These are phyloP conservation scores for Ecliptopera silaceata DNA, from an alignment of 2,888 invertebrate genomes.

Conservation along the genomic window DNA sequence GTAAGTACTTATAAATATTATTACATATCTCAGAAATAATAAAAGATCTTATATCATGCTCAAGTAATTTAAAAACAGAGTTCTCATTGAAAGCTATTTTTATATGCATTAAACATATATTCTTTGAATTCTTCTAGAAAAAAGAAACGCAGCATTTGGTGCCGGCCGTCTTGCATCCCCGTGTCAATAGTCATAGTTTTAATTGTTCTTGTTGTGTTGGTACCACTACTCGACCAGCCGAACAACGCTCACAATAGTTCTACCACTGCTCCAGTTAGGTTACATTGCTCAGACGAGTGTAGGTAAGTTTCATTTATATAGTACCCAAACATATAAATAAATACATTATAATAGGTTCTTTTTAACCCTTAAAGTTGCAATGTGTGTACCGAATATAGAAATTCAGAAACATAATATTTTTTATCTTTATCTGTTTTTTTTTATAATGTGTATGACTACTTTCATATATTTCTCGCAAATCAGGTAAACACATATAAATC, in stretches of 20 bases:
- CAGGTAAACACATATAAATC: too few relatives aligned
- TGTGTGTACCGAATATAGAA: neutral
- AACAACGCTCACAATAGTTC: conserved; percentile 73
- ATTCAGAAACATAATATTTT: too few relatives aligned
- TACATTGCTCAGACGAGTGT: conserved; percentile 85
- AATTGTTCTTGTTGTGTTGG: conserved; percentile 90
- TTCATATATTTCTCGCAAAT: too few relatives aligned
- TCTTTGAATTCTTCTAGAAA: conserved; percentile 59
- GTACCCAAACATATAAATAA: too few relatives aligned
- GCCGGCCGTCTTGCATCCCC: conserved; percentile 92
- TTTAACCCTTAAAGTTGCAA: neutral
- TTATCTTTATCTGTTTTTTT: too few relatives aligned
- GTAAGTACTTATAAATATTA: too few relatives aligned
- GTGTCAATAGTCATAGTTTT: conserved; percentile 90
- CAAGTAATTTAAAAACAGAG: too few relatives aligned
- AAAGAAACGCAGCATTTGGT: conserved; percentile 85
- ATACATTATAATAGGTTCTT: neutral
- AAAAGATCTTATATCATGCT: too few relatives aligned
- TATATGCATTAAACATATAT: neutral
- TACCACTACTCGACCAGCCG: conserved; percentile 89
- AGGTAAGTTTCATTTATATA: conserved; percentile 74
- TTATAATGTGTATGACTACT: too few relatives aligned
- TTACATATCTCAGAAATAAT: too few relatives aligned
- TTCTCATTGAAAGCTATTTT: neutral
- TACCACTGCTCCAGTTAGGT: conserved; percentile 57